Base-by-base conservation (phyloP, 2,797 vertebrate species). In the Gambusia yucatana region DNA sequence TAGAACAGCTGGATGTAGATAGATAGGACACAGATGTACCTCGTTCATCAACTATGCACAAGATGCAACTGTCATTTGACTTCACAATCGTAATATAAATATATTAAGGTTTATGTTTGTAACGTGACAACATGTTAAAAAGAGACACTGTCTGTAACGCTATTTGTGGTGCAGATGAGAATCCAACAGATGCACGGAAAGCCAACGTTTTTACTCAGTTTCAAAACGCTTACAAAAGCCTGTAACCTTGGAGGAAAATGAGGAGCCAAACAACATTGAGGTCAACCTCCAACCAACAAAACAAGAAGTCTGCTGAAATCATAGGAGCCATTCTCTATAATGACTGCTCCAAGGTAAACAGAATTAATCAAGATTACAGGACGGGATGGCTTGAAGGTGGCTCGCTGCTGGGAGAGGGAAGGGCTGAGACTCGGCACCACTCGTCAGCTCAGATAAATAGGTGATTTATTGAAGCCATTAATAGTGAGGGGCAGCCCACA, bases 351-450 rank as follows among this genome's bases (percentile, higher is more conserved):
- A 63, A 81, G 82, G 90, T 94, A 95, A 96, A 96, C 91, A 94
- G 78, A 89, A 95, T 95, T 87, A 94, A 95, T 95, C 93, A 94
- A 82, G 85, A 94, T 95, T 93, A 94, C 83, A 55, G 77, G 76
- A 74, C 74, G 71, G 89, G 82, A 86, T 75, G 33, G 80, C 84
- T 88, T 75, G 88, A 89, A 86, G 86, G 75, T 80, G 87, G 82
- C 81, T 88, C 79, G 76, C 77, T 65, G 67, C 73, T 59, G 87
- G 52, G 73, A 75, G 77, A 82, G 73, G 84, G 81, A 82, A 78
- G 86, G 77, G 65, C 80, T 65, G 82, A 76, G 79, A 47, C 83
- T 80, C 86, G 55, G 86, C 77, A 72, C 75, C 82, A 77, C 80
- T 77, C 2, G 22, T 43, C 50, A 11, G 46, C 80, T 77, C 75